These are phyloP conservation scores for Monochamus saltuarius DNA, from an alignment of 1,140 invertebrate species.

Conservation along the genomic window DNA sequence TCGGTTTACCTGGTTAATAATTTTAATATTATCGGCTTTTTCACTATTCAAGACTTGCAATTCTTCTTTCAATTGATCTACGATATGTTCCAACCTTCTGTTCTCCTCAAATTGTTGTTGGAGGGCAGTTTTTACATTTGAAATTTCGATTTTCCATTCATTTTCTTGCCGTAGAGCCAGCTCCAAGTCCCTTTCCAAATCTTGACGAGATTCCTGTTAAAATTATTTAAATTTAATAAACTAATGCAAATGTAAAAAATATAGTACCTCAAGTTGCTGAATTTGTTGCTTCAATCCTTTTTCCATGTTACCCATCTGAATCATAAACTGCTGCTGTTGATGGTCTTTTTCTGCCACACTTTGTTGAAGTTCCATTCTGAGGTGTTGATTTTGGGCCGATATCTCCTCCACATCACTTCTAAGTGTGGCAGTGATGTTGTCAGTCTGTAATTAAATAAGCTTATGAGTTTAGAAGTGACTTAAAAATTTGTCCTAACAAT, in stretches of 20 bases:
- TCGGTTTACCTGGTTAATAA: slow-evolving; percentile 36
- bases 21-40: slow-evolving; percentile 37
- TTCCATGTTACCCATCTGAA: slow-evolving; percentile 47
- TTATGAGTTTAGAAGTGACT: background rate
- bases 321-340: slow-evolving; percentile 52
- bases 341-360: slow-evolving; percentile 53
- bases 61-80: slow-evolving; percentile 43
- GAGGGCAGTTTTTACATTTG: slow-evolving; percentile 45
- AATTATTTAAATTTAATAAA: background rate
- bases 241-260: background rate
- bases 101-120: slow-evolving; percentile 45
- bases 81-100: slow-evolving; percentile 36
- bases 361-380: slow-evolving; percentile 54
- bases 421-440: slow-evolving; percentile 41
- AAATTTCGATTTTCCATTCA: slow-evolving; percentile 34
- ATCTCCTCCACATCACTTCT: slow-evolving; percentile 58
- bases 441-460: slow-evolving; percentile 18
- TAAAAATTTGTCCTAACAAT: too few relatives aligned
- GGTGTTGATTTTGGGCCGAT: slow-evolving; percentile 52
- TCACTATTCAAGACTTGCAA: slow-evolving; percentile 41
- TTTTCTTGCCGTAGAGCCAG: slow-evolving; percentile 47
- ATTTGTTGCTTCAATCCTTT: slow-evolving; percentile 51
- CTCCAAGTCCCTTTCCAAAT: slow-evolving; percentile 57
- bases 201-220: slow-evolving; percentile 33
- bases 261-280: slow-evolving; percentile 60